Evolutionary conservation across 2,888 invertebrate genomes (phyloP).

Genomic region (Watsonalla cultraria): DNA sequence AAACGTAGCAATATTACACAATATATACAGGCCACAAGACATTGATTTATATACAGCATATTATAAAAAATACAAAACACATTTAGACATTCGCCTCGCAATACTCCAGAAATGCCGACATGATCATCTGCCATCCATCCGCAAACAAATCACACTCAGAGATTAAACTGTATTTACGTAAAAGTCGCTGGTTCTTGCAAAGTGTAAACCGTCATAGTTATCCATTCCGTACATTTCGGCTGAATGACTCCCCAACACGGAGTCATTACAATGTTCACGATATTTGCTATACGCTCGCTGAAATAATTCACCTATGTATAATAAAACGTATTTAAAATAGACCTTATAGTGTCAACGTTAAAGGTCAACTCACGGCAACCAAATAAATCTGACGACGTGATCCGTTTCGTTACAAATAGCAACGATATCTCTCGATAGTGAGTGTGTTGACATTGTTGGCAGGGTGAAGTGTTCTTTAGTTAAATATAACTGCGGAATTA

Average conservation of each 20-base stretch:
- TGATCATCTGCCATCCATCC: no score
- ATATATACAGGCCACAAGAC: no score
- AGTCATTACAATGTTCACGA: conserved; percentile 68
- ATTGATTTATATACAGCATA: no score
- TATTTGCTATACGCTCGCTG: conserved; percentile 68
- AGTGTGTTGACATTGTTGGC: conserved; percentile 63
- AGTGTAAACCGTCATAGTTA: conserved; percentile 69
- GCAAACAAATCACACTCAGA: no score
- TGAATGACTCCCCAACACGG: conserved; percentile 71
- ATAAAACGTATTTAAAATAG: neutral
- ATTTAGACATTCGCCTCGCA: no score
- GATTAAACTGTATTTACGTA: conserved; percentile 46
- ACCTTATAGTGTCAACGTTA: neutral
- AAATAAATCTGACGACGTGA: conserved; percentile 61
- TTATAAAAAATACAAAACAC: no score
- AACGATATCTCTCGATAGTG: conserved; percentile 58
- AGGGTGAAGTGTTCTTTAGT: conserved; percentile 61
- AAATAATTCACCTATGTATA: conserved; percentile 12
- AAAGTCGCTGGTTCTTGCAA: conserved; percentile 68
- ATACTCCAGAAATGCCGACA: no score
- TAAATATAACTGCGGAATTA: conserved; percentile 48
- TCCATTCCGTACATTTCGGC: conserved; percentile 60
- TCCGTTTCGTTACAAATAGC: conserved; percentile 65
- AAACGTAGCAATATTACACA: no score
- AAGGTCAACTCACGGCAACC: conserved; percentile 61